These are phyloP conservation scores for Coelinius sp. DNA, from an alignment of 2,888 invertebrate genomes.

Conservation along the genomic window DNA sequence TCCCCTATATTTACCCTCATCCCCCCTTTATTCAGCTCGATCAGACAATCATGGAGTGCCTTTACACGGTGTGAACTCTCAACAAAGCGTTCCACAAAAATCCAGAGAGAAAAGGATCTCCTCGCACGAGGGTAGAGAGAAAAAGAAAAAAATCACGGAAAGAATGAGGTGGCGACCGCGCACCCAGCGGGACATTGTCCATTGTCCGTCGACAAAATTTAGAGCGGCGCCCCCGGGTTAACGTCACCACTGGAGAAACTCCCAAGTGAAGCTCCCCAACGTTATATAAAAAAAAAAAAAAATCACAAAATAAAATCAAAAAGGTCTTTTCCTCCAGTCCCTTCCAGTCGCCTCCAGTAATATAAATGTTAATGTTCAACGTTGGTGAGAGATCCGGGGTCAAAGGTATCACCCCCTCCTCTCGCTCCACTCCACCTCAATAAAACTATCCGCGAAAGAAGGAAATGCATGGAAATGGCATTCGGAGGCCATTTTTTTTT, in stretches of 20 bases:
- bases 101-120: conserved; percentile 26
- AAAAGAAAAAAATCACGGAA: conserved; percentile 18
- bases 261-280: background rate
- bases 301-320: conserved; percentile 44
- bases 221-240: conserved; percentile 35
- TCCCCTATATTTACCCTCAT: background rate
- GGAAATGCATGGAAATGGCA: conserved; percentile 52
- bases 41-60: conserved; percentile 32
- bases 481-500: conserved; percentile 44
- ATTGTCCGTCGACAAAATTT: conserved; percentile 41
- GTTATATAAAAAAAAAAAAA: too few relatives aligned
- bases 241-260: conserved; percentile 20
- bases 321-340: conserved; percentile 32
- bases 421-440: background rate
- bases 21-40: conserved; percentile 28
- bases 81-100: background rate
- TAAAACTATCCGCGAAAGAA: background rate
- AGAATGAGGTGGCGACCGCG: conserved; percentile 42
- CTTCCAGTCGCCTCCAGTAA: too few relatives aligned
- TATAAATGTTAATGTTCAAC: conserved; percentile 62
- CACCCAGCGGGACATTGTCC: conserved; percentile 41
- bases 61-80: background rate
- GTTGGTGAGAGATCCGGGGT: conserved; percentile 33
- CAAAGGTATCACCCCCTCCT: conserved; percentile 24
- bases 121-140: conserved; percentile 23